Percentiles rank a stretch among this genome's conserved stretches.
Conservation (phyloP, 2,113 vertebrate genomes). For the Grammomys surdaster region DNA sequence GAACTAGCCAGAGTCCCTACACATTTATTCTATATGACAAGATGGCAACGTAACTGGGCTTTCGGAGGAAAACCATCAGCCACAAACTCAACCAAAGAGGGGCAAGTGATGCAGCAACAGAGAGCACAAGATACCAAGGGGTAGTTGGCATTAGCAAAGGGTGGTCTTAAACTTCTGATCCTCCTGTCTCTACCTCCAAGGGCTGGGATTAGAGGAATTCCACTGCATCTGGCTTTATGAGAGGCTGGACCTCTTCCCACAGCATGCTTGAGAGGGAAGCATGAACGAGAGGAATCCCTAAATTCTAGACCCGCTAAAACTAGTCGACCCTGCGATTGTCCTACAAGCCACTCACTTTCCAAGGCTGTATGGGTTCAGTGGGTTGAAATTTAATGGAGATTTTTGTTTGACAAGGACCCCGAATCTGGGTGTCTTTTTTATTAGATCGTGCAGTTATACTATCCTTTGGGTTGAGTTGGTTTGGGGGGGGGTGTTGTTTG, state of each 20-base stretch:
- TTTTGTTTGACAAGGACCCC: neutral
- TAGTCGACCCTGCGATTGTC: neutral
- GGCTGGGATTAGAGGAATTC: neutral
- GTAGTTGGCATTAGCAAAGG: neutral
- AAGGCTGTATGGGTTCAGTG: too few relatives aligned
- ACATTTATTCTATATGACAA: neutral
- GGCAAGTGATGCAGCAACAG: neutral
- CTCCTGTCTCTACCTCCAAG: neutral
- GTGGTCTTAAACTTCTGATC: neutral
- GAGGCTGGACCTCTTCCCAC: conserved; percentile 86
- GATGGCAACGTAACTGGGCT: neutral
- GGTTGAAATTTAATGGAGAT: neutral
- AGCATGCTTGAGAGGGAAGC: conserved; percentile 86
- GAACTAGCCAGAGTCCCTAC: neutral
- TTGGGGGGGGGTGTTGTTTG: neutral
- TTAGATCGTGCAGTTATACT: neutral
- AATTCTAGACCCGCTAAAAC: neutral
- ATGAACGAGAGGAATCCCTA: neutral
- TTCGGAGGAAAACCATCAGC: neutral
- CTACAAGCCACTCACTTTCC: accelerated
- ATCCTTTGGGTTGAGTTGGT: too few relatives aligned
- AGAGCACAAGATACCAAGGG: neutral
- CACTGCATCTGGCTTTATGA: neutral
- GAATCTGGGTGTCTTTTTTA: neutral
- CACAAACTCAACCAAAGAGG: neutral